These are phyloP conservation scores for Silurus asotus DNA, from an alignment of 2,113 vertebrate genomes.

Conservation along the genomic window DNA sequence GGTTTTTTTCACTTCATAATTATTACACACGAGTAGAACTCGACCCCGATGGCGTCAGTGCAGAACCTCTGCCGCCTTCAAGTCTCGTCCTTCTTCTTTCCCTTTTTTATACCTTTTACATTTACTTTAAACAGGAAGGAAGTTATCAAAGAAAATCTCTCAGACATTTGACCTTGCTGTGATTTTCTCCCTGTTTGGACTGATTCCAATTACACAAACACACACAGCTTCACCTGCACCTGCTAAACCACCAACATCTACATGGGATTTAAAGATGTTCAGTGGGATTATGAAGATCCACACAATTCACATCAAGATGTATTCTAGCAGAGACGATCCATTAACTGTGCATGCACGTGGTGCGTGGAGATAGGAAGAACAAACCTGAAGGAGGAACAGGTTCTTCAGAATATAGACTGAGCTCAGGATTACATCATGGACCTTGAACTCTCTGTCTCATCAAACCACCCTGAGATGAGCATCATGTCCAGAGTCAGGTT, in stretches of 20 bases:
- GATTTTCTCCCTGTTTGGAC: background rate
- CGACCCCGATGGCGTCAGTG: background rate
- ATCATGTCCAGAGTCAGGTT: background rate
- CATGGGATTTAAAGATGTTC: too few relatives aligned
- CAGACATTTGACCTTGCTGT: background rate
- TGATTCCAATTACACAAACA: background rate
- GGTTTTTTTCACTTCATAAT: background rate
- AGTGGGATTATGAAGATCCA: too few relatives aligned
- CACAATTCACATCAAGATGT: background rate
- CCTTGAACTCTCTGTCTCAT: background rate
- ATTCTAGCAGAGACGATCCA: background rate
- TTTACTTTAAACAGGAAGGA: background rate
- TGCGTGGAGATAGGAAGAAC: background rate
- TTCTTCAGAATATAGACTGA: background rate
- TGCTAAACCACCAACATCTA: too few relatives aligned
- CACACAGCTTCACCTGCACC: too few relatives aligned
- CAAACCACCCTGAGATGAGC: too few relatives aligned
- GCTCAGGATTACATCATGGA: background rate
- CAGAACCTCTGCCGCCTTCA: background rate
- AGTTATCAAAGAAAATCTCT: background rate
- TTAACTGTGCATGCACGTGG: background rate
- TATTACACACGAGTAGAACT: constrained; percentile 6
- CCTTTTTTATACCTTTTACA: background rate
- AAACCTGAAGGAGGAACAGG: background rate
- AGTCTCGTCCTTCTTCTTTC: background rate